A percentile compares a stretch with the other conserved stretches of the same genome.
These are phyloP conservation scores for Macaca mulatta DNA, from an alignment of 2,113 vertebrate species.

Conservation along the genomic window DNA sequence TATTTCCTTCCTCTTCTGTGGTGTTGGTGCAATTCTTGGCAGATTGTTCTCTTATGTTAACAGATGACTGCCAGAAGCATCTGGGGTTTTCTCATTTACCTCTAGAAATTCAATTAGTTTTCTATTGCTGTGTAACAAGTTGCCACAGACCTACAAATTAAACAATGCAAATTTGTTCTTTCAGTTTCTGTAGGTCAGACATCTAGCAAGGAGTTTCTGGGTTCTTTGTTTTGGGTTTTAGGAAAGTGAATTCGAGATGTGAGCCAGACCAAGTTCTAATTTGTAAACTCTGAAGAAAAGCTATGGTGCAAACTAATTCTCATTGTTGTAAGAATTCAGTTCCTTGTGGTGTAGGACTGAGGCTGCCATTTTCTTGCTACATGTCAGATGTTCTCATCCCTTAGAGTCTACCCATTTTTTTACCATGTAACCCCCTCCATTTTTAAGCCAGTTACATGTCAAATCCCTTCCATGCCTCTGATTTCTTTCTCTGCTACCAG, in stretches of 20 bases:
- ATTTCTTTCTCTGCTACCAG: background rate
- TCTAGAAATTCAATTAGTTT: constrained; percentile 9
- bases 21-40: background rate
- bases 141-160: background rate
- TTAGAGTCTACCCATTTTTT: background rate
- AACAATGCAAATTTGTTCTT: background rate
- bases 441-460: background rate
- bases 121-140: background rate
- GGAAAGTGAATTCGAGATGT: background rate
- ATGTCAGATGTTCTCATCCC: background rate
- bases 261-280: background rate
- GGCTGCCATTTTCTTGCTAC: background rate
- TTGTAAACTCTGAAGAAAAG: background rate
- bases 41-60: background rate
- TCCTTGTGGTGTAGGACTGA: background rate
- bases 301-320: background rate
- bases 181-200: background rate
- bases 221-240: background rate
- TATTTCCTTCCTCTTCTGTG: background rate
- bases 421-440: background rate
- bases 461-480: background rate
- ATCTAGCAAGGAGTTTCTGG: background rate
- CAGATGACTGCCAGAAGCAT: background rate
- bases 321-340: background rate
- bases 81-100: background rate